phyloP scores from a whole-genome alignment of 30 jellyfish, hydroid and myxozoan species.

The Turritopsis rubra region DNA sequence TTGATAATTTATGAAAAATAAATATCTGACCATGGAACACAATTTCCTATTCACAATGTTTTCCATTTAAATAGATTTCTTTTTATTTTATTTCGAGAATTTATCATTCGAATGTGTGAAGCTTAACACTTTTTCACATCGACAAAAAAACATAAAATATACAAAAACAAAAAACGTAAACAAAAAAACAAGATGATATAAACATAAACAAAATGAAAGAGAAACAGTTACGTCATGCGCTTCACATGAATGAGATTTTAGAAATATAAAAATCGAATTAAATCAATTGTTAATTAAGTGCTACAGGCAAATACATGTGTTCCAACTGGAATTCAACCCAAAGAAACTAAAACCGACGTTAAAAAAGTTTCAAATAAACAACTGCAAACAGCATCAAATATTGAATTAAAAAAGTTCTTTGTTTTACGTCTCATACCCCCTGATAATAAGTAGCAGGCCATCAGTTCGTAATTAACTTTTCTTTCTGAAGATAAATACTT shows the following conservation, averaged over 20 bases:
- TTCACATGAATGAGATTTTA: too few species aligned
- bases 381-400: neutral
- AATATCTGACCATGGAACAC: neutral
- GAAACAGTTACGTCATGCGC: too few species aligned
- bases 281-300: too few species aligned
- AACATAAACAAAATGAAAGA: neutral
- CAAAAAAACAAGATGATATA: neutral
- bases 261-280: too few species aligned
- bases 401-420: neutral
- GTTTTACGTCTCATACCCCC: neutral
- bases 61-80: neutral
- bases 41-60: neutral
- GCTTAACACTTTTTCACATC: neutral
- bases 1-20: neutral
- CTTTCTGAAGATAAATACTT: neutral
- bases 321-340: too few species aligned
- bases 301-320: too few species aligned
- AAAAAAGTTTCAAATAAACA: neutral
- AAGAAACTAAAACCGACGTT: too few species aligned
- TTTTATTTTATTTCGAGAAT: neutral
- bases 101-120: neutral
- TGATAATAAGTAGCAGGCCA: neutral
- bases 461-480: neutral
- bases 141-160: too few species aligned
- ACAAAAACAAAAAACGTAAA: neutral